Conservation (phyloP, 2,113 vertebrate species). For the Neofelis nebulosa region DNA sequence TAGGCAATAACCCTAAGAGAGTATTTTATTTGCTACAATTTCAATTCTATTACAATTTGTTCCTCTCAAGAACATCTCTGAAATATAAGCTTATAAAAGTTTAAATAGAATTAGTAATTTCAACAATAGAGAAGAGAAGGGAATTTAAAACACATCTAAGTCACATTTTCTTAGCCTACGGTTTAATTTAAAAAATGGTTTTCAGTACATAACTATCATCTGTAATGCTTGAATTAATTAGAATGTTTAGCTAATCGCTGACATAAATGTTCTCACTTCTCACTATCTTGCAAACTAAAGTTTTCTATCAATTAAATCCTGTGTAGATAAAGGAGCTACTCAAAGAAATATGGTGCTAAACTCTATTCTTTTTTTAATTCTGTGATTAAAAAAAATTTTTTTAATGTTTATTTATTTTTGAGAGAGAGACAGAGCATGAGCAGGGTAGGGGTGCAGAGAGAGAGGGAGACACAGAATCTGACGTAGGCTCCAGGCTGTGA, state of each 20-base stretch:
- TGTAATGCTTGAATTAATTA: constrained; percentile 37
- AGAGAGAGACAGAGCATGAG: too few relatives aligned
- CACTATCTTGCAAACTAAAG: constrained; percentile 19
- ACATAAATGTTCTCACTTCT: constrained; percentile 16
- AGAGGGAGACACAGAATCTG: too few relatives aligned
- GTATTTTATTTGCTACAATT: constrained; percentile 35
- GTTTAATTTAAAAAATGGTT: neutral
- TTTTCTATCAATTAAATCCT: constrained; percentile 1
- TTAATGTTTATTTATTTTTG: too few relatives aligned
- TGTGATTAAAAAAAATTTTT: neutral
- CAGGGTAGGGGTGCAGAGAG: too few relatives aligned
- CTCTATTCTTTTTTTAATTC: constrained; percentile 50
- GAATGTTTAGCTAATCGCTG: constrained; percentile 24
- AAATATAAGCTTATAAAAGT: constrained; percentile 40
- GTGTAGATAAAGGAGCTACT: neutral
- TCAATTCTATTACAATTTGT: constrained; percentile 28
- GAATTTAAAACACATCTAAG: neutral
- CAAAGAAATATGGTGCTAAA: neutral
- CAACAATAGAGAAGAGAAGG: neutral
- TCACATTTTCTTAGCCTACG: neutral
- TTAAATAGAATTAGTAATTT: constrained; percentile 49
- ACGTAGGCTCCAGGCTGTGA: too few relatives aligned
- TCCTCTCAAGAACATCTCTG: constrained; percentile 48
- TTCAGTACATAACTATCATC: neutral
- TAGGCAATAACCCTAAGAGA: neutral